Evolutionary conservation across 2,113 vertebrate genomes (phyloP).

Genomic region (Periophthalmus modestus): DNA sequence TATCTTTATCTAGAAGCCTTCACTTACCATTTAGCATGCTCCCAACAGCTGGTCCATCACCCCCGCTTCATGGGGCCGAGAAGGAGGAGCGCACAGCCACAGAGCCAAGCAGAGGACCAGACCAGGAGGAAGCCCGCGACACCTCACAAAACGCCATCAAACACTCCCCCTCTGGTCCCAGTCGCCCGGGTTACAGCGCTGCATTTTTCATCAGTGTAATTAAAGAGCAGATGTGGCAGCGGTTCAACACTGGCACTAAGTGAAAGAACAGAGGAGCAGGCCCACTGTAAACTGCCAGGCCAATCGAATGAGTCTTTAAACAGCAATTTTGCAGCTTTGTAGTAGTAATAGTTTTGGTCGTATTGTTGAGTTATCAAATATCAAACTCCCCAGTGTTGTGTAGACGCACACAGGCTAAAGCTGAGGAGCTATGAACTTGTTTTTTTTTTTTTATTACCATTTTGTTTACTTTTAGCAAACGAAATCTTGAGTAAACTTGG

Average conservation of each 20-base stretch:
- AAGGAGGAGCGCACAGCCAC: no score
- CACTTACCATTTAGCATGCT: constrained; percentile 62
- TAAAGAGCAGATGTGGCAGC: constrained; percentile 30
- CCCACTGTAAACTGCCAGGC: not conserved
- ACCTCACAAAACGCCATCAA: constrained; percentile 41
- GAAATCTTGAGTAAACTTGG: no score
- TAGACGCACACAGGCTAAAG: not conserved
- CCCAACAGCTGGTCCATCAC: constrained; percentile 73
- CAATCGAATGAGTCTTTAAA: not conserved
- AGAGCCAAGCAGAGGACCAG: constrained; percentile 31
- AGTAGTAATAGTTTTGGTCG: not conserved
- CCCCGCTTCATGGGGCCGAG: constrained; percentile 51
- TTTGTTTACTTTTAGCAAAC: no score
- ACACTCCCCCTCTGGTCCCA: constrained; percentile 37
- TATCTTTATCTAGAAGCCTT: no score
- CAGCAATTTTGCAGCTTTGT: not conserved
- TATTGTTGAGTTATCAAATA: no score
- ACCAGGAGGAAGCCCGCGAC: constrained; percentile 48
- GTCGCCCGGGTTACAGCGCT: constrained; percentile 27
- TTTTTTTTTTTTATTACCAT: no score
- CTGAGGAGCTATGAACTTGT: not conserved
- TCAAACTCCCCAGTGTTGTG: no score
- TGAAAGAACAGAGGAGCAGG: constrained; percentile 13
- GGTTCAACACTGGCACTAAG: constrained; percentile 7
- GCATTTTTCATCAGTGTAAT: constrained; percentile 40